These are phyloP conservation scores for Meliscaeva auricollis DNA, from an alignment of 2,888 invertebrate species.

Conservation along the genomic window DNA sequence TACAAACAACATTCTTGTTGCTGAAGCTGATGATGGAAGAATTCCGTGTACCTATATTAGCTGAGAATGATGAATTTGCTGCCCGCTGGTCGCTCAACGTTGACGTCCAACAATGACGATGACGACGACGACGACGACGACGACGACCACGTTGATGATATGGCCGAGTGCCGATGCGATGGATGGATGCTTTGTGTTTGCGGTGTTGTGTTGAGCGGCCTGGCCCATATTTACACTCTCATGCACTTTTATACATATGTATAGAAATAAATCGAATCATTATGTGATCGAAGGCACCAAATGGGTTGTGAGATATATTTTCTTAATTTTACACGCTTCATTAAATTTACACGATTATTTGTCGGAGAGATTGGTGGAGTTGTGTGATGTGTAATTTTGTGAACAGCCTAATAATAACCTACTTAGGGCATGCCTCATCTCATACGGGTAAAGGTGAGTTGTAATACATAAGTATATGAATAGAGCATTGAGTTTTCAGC, in stretches of 20 bases:
- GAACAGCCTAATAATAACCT: constrained; percentile 25
- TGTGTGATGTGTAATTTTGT: constrained; percentile 28
- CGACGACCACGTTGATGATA: constrained; percentile 41
- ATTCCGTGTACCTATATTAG: constrained; percentile 48
- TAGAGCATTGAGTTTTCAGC: no score
- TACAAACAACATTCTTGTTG: constrained; percentile 38
- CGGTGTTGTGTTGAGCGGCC: constrained; percentile 19
- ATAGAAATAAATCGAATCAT: constrained; percentile 55
- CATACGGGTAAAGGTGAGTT: no score
- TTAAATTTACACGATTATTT: constrained; percentile 71
- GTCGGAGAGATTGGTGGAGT: constrained; percentile 19
- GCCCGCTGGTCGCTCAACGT: constrained; percentile 12
- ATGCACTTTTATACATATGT: not conserved
- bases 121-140: not conserved
- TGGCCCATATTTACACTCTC: constrained; percentile 69
- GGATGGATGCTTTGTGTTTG: constrained; percentile 41
- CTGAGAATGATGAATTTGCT: constrained; percentile 64
- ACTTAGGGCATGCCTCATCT: not conserved
- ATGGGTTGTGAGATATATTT: constrained; percentile 70
- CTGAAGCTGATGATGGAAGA: constrained; percentile 6
- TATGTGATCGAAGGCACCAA: constrained; percentile 68
- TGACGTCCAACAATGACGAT: constrained; percentile 16
- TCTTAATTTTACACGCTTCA: constrained; percentile 75
- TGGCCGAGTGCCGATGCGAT: constrained; percentile 51
- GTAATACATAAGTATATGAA: no score